phyloP scores from a whole-genome alignment of 1,140 invertebrate species.

The Scaptomyza graminum region DNA sequence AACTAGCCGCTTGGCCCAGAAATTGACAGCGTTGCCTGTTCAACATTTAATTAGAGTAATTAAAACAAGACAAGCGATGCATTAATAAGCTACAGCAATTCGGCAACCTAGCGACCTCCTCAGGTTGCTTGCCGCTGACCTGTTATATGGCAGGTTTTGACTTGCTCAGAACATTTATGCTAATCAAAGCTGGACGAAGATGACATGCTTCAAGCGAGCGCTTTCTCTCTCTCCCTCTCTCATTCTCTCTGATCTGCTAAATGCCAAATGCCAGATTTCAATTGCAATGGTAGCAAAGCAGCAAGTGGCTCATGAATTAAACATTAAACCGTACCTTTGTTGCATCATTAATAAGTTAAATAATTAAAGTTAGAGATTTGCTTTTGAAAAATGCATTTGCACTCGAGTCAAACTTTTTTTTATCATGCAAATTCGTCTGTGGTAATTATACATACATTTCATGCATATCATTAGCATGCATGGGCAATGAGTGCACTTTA shows the following conservation, averaged over 20 bases:
- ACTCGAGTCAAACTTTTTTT: conserved; percentile 3
- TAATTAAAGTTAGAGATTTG: conserved; percentile 49
- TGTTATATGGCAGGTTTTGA: background rate
- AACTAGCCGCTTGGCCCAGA: conserved; percentile 14
- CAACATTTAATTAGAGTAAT: conserved; percentile 71
- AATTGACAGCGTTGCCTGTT: conserved; percentile 30
- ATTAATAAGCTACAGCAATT: conserved; percentile 64
- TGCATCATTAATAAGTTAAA: conserved; percentile 49
- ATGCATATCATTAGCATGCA: conserved; percentile 70
- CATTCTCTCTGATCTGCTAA: background rate
- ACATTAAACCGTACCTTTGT: conserved; percentile 16
- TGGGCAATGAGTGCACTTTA: conserved; percentile 54
- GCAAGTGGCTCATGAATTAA: background rate
- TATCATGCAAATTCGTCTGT: conserved; percentile 32
- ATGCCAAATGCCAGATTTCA: conserved; percentile 26
- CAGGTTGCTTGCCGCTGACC: conserved; percentile 9
- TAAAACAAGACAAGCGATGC: conserved; percentile 56
- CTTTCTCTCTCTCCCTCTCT: too few species aligned
- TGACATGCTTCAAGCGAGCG: conserved; percentile 2
- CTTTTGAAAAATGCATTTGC: conserved; percentile 20
- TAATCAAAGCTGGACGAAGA: conserved; percentile 38
- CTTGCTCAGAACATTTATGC: conserved; percentile 51
- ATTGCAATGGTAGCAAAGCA: background rate
- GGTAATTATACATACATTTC: conserved; percentile 66
- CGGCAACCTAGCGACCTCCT: conserved; percentile 21